These are phyloP conservation scores for Crocallis elinguaria DNA, from an alignment of 2,888 invertebrate genomes.

Conservation along the genomic window DNA sequence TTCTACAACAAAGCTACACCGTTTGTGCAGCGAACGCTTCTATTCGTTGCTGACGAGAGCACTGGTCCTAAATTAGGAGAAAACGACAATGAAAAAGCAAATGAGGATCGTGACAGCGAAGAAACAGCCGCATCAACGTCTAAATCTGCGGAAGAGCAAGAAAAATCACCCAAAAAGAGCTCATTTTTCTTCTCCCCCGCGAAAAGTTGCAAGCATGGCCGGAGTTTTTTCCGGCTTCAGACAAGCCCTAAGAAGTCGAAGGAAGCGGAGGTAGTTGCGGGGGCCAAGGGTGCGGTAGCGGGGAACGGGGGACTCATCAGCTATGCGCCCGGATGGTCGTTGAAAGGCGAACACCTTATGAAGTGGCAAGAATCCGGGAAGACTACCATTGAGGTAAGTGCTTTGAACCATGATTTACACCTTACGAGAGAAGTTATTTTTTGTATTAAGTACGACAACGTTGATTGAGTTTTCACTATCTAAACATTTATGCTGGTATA, in stretches of 20 bases:
- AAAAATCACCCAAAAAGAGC: slow-evolving; percentile 80
- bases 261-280: slow-evolving; percentile 56
- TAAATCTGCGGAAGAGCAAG: slow-evolving; percentile 71
- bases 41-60: slow-evolving; percentile 78
- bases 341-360: slow-evolving; percentile 86
- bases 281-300: slow-evolving; percentile 48
- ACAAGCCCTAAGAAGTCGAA: slow-evolving; percentile 82
- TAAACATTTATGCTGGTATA: too few species aligned
- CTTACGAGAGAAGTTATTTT: too few species aligned
- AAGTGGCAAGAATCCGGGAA: slow-evolving; percentile 86
- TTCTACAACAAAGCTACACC: slow-evolving; percentile 82
- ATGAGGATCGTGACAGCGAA: slow-evolving; percentile 54
- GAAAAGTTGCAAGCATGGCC: slow-evolving; percentile 81
- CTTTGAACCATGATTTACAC: slow-evolving; percentile 2
- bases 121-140: slow-evolving; percentile 60
- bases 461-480: too few species aligned
- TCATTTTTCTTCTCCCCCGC: slow-evolving; percentile 83
- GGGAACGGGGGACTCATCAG: slow-evolving; percentile 82
- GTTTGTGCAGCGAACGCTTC: slow-evolving; percentile 77
- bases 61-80: slow-evolving; percentile 69
- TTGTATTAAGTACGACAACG: too few species aligned
- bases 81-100: slow-evolving; percentile 42
- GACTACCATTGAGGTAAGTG: slow-evolving; percentile 83
- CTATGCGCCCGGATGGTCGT: slow-evolving; percentile 86
- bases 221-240: slow-evolving; percentile 81